Evolutionary conservation across 2,113 vertebrate genomes (phyloP).

Genomic region (Laterallus jamaicensis): DNA sequence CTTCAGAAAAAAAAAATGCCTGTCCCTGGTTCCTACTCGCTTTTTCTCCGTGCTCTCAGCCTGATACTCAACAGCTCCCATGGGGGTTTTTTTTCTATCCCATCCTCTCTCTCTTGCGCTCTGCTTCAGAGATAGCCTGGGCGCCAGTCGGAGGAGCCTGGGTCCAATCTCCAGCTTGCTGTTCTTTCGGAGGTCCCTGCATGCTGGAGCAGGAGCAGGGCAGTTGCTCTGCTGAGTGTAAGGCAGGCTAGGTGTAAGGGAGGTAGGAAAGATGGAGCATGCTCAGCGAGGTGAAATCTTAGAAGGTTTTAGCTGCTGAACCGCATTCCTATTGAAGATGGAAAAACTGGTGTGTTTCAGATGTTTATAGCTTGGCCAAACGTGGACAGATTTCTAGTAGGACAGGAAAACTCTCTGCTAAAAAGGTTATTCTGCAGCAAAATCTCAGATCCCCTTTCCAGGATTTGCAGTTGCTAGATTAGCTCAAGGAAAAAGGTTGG

Average conservation of each 20-base stretch:
- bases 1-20: background rate
- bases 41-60: background rate
- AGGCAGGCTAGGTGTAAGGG: background rate
- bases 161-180: background rate
- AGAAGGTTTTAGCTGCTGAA: conserved; percentile 42
- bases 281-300: conserved; percentile 8
- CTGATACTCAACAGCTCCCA: background rate
- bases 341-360: conserved; percentile 43
- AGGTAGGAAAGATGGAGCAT: background rate
- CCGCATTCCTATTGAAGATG: conserved; percentile 8
- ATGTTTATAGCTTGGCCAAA: conserved; percentile 46
- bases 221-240: background rate
- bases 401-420: conserved; percentile 53
- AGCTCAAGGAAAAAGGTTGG: conserved; percentile 39
- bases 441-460: conserved; percentile 32
- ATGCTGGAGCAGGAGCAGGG: background rate
- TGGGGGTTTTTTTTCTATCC: background rate
- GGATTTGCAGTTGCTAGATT: conserved; percentile 40
- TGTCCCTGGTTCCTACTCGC: background rate
- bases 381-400: conserved; percentile 42
- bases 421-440: conserved; percentile 48
- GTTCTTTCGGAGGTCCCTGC: background rate
- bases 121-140: background rate
- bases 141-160: background rate
- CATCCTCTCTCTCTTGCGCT: background rate